Percentiles rank a stretch among this genome's conserved stretches.
These are phyloP conservation scores for Papilio helenus DNA, from an alignment of 1,140 invertebrate genomes.

Conservation along the genomic window DNA sequence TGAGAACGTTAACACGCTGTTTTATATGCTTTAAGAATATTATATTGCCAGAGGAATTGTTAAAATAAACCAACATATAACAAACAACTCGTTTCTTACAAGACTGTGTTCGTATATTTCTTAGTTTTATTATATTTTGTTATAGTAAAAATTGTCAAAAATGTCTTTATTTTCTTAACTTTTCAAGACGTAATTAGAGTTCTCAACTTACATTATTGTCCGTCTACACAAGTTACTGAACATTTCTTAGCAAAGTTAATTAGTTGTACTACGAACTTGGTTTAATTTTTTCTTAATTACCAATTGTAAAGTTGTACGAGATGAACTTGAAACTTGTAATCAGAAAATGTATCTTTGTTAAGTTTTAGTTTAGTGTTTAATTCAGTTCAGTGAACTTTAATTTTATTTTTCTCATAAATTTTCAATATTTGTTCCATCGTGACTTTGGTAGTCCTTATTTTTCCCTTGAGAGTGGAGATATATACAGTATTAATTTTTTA, in stretches of 20 bases:
- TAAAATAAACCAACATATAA: too few species aligned
- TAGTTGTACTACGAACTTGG: constrained; percentile 3
- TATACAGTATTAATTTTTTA: background rate
- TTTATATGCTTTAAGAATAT: constrained; percentile 11
- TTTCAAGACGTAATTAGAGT: constrained; percentile 1
- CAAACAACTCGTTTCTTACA: too few species aligned
- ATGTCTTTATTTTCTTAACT: background rate
- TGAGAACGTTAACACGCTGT: background rate
- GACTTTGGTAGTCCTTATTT: too few species aligned
- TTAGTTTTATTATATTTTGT: too few species aligned
- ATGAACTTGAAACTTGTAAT: constrained; percentile 17
- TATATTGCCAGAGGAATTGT: background rate
- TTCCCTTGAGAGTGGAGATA: too few species aligned
- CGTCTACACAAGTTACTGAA: constrained; percentile 13
- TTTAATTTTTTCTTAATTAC: constrained; percentile 17
- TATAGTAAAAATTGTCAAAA: background rate
- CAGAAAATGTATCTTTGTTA: background rate
- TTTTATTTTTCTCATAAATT: background rate
- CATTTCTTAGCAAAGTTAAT: constrained; percentile 20
- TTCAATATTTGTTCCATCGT: too few species aligned
- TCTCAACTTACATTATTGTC: constrained; percentile 18
- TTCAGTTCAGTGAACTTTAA: background rate
- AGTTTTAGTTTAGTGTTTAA: background rate
- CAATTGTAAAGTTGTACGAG: background rate
- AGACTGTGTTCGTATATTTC: too few species aligned